These are phyloP conservation scores for Campylorhamphus procurvoides DNA, from an alignment of 2,113 vertebrate genomes.

Conservation along the genomic window DNA sequence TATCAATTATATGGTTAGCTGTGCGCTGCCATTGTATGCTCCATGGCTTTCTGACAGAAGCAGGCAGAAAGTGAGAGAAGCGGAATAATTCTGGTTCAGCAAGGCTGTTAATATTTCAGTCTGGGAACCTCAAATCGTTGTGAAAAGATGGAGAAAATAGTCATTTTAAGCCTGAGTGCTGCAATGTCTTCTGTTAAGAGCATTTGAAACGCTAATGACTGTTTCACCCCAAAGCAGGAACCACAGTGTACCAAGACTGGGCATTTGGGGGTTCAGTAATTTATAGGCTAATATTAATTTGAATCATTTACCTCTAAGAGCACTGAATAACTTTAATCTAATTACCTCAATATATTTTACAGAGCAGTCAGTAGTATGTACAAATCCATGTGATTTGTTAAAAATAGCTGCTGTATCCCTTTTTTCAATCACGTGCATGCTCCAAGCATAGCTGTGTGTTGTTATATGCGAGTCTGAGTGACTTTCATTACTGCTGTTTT, in stretches of 20 bases:
- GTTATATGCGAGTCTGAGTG: background rate
- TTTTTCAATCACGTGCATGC: background rate
- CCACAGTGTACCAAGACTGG: background rate
- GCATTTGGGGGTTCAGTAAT: background rate
- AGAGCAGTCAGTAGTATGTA: background rate
- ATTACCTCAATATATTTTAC: background rate
- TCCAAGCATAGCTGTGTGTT: background rate
- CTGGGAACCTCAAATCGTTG: conserved; percentile 4
- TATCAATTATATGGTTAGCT: conserved; percentile 84
- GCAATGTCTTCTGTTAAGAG: background rate
- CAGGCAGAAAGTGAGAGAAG: conserved; percentile 61
- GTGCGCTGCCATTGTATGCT: conserved; percentile 73
- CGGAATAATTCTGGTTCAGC: conserved; percentile 74
- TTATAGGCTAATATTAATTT: background rate
- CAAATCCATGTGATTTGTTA: background rate
- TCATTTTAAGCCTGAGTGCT: conserved; percentile 12
- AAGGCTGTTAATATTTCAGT: conserved; percentile 70
- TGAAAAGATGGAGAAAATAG: conserved; percentile 42
- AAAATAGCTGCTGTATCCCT: background rate
- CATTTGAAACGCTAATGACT: background rate
- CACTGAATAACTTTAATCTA: background rate
- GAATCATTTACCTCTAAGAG: background rate
- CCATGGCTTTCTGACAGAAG: conserved; percentile 76
- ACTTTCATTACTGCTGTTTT: conserved; percentile 1
- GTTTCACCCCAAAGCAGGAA: background rate